These are phyloP conservation scores for Apamea monoglypha DNA, from an alignment of 2,888 invertebrate species.

Conservation along the genomic window DNA sequence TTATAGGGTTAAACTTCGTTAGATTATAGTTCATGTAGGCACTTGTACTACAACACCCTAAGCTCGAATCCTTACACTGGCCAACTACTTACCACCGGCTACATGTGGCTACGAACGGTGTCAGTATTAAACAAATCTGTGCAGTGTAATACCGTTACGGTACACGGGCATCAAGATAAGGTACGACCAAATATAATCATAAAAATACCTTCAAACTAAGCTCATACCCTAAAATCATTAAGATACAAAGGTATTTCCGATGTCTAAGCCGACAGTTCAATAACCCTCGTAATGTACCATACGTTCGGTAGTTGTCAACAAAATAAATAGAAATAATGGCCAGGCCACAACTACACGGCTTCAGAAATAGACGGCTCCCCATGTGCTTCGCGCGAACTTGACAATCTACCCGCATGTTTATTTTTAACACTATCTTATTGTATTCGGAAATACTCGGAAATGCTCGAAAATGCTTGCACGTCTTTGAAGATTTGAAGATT, in stretches of 20 bases:
- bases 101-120: constrained; percentile 8
- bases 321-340: constrained; percentile 86
- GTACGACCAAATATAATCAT: constrained; percentile 44
- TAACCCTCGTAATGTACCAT: constrained; percentile 63
- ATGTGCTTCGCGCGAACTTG: constrained; percentile 85
- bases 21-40: neutral
- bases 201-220: constrained; percentile 44
- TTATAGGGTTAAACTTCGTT: neutral
- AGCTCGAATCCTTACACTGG: constrained; percentile 54
- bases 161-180: constrained; percentile 55
- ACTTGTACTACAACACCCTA: constrained; percentile 16
- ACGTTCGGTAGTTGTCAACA: constrained; percentile 78
- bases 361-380: constrained; percentile 87
- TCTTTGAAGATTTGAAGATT: constrained; percentile 69
- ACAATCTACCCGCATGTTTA: constrained; percentile 86
- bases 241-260: constrained; percentile 62
- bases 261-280: constrained; percentile 50
- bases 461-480: constrained; percentile 53
- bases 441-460: constrained; percentile 83
- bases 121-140: constrained; percentile 17
- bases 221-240: constrained; percentile 57
- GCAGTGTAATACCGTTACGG: constrained; percentile 19
- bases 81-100: constrained; percentile 14
- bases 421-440: constrained; percentile 87
- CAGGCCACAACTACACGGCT: constrained; percentile 73